Base-by-base conservation (phyloP, 2,797 vertebrate species). In the Pseudochaenichthys georgianus region DNA sequence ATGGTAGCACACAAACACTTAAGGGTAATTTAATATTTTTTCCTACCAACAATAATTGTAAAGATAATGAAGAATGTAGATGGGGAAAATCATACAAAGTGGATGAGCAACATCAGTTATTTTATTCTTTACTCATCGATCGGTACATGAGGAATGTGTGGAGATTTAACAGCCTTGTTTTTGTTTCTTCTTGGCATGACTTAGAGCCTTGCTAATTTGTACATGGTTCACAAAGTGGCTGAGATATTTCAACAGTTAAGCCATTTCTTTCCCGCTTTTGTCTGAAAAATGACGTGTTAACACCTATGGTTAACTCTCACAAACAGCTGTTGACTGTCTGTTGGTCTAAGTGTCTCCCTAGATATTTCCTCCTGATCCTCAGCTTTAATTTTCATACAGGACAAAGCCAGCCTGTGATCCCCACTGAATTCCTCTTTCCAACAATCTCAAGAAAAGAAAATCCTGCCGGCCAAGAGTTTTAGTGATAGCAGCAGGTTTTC, bases 401-500 rank as follows among this genome's bases (percentile, higher is more conserved):
- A 71, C 78, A 82, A 63, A 81, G 64, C 46, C 87, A 83, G 57
- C 19, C 70, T 21, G 17, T 50, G 43, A 82, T 81, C 76, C 74
- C 77, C 1, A 13, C 61, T 71, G 60, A 71, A 81, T 80, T 81
- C 67, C 53, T 70, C 70, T 70, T 43, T 54, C 77, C 77, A 82
- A 48, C 9, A 81, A 57, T 77, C 38, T 54, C 3, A 34, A 53
- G 34, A 75, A 77, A 73, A 82, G 50, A 80, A 73, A 81, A 75
- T 73, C 75, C 76, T 79, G 41, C 70, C 1, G 3, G 73, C 19
- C 42, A 64, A 69, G 13, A 57, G 60, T 78, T 84, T 87, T 52
- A 90, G 57, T 86, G 87, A 91, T 86, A 84, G 80, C 82, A 86
- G 81, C 77, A 83, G 81, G 63, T 81, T 86, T 78, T 70, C 50